Conservation (phyloP, 2,888 invertebrate genomes). For the Latrodectus elegans region DNA sequence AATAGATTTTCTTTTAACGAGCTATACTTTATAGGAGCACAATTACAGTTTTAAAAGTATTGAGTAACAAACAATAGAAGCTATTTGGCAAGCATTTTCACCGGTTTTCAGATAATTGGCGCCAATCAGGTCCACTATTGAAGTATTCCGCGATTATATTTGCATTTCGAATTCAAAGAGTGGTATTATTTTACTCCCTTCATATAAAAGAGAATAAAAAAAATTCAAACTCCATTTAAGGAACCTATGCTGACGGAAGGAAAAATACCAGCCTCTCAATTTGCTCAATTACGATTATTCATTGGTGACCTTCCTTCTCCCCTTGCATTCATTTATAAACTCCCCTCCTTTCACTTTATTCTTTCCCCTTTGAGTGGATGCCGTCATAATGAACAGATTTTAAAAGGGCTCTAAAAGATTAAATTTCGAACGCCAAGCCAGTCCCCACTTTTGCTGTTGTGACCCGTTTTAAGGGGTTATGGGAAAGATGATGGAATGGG, state of each 20-base stretch:
- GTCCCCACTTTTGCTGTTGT: constrained; percentile 10
- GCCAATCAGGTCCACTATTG: constrained; percentile 34
- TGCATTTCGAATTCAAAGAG: background rate
- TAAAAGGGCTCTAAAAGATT: constrained; percentile 64
- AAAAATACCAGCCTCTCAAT: constrained; percentile 32
- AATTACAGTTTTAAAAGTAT: too few species aligned
- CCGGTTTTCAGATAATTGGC: constrained; percentile 21
- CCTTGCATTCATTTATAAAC: constrained; percentile 33
- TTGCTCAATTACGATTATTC: constrained; percentile 66
- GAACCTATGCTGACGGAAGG: constrained; percentile 22
- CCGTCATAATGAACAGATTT: constrained; percentile 46
- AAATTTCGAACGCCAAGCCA: constrained; percentile 56
- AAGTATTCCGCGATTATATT: constrained; percentile 24
- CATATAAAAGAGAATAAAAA: constrained; percentile 4
- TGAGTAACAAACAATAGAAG: background rate
- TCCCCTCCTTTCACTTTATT: background rate
- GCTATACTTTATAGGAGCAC: too few species aligned
- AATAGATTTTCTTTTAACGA: too few species aligned
- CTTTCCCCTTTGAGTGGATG: background rate
- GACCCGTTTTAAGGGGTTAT: constrained; percentile 39
- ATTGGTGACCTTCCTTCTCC: constrained; percentile 25
- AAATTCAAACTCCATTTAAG: constrained; percentile 2
- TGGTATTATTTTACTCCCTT: constrained; percentile 15
- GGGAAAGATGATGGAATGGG: background rate
- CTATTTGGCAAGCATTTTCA: background rate